phyloP scores from a whole-genome alignment of 2,888 invertebrate genomes.

The Pheosia tremula region DNA sequence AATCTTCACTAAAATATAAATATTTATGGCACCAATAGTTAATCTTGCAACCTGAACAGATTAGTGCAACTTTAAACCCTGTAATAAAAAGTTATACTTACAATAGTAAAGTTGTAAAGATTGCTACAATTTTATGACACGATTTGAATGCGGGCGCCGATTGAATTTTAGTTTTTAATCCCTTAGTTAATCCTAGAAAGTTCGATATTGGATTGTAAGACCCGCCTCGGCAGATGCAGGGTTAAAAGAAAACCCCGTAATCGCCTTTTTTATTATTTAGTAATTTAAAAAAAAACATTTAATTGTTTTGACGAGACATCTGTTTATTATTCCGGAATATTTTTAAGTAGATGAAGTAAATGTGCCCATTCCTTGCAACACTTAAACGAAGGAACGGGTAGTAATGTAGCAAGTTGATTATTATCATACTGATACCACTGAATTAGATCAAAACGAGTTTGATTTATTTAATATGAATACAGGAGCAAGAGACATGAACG shows the following conservation, averaged over 20 bases:
- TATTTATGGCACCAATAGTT: neutral
- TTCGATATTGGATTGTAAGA: neutral
- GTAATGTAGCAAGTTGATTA: too few relatives aligned
- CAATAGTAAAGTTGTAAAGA: neutral
- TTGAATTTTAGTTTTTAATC: neutral
- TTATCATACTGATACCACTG: too few relatives aligned
- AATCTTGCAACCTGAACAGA: neutral
- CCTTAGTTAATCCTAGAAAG: neutral
- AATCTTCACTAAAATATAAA: neutral
- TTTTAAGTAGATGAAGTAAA: too few relatives aligned
- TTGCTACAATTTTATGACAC: slow-evolving; percentile 1
- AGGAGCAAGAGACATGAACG: too few relatives aligned
- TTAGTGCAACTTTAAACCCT: neutral
- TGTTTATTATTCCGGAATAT: too few relatives aligned
- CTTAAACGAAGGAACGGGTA: too few relatives aligned
- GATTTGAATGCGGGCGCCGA: neutral
- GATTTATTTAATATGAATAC: too few relatives aligned
- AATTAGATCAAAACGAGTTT: too few relatives aligned
- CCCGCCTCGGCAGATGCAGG: neutral
- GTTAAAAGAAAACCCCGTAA: neutral
- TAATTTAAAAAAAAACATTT: too few relatives aligned
- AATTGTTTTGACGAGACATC: too few relatives aligned
- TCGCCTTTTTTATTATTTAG: neutral
- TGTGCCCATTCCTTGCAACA: too few relatives aligned
- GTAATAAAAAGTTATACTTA: neutral